Evolutionary conservation across 2,888 invertebrate species (phyloP).

Genomic region (Bembecia ichneumoniformis): DNA sequence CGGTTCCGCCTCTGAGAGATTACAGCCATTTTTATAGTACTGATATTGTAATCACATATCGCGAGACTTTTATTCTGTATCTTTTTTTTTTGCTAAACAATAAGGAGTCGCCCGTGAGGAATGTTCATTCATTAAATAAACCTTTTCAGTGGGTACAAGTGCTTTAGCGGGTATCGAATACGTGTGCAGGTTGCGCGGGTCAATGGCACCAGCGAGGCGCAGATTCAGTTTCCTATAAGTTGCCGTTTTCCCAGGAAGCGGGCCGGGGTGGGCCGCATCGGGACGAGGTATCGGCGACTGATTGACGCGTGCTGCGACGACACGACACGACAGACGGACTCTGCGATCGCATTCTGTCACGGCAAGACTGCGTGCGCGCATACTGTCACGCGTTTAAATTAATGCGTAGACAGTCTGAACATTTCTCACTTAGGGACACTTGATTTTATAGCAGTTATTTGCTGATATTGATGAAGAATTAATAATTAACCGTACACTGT

Average conservation of each 20-base stretch:
- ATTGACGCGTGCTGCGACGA: conserved; percentile 10
- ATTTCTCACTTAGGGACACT: conserved; percentile 34
- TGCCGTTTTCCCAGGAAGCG: conserved; percentile 69
- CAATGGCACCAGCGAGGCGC: conserved; percentile 60
- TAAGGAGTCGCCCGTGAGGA: no score
- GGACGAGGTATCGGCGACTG: conserved; percentile 12
- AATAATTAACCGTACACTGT: conserved; percentile 21
- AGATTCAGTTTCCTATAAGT: conserved; percentile 68
- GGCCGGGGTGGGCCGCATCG: conserved; percentile 27
- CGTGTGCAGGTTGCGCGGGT: conserved; percentile 57
- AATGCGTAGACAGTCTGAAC: conserved; percentile 49
- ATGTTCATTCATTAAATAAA: conserved; percentile 22
- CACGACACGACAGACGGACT: conserved; percentile 11
- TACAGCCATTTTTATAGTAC: neutral
- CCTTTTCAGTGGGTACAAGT: conserved; percentile 20
- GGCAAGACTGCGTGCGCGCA: conserved; percentile 55
- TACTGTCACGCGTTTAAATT: conserved; percentile 59
- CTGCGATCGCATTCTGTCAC: conserved; percentile 61
- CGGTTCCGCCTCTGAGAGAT: conserved; percentile 45
- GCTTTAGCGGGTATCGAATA: conserved; percentile 42
- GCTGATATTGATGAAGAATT: conserved; percentile 23
- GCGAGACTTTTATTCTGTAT: no score
- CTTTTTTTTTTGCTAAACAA: no score
- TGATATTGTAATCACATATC: no score
- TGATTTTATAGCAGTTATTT: conserved; percentile 39